Evolutionary conservation across 2,888 invertebrate genomes (phyloP).

Genomic region (Zootermopsis nevadensis): DNA sequence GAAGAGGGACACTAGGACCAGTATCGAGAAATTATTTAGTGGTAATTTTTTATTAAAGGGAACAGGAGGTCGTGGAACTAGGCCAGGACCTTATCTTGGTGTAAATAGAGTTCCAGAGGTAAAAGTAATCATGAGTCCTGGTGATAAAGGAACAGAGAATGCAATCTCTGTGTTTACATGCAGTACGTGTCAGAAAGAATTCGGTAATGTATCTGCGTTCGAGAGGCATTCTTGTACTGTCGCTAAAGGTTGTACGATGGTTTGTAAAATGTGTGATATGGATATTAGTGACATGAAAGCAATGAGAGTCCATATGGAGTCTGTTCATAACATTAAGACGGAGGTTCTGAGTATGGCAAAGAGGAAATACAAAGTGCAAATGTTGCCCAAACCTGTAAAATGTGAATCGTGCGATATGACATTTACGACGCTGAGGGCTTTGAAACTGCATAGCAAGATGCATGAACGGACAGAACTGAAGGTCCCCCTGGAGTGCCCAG

Average conservation of each 20-base stretch:
- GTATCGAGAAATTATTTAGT: conserved; percentile 23
- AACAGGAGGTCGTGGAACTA: not conserved
- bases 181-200: conserved; percentile 5
- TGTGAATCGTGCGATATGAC: conserved; percentile 40
- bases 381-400: not conserved
- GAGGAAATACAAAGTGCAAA: not conserved
- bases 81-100: not conserved
- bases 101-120: conserved; percentile 19
- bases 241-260: not conserved
- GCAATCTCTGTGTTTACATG: conserved; percentile 21
- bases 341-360: conserved; percentile 14
- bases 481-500: not conserved
- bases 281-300: not conserved
- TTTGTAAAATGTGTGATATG: conserved; percentile 28
- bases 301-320: conserved; percentile 31
- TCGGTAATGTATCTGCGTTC: conserved; percentile 13
- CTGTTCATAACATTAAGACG: conserved; percentile 2
- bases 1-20: conserved; percentile 11
- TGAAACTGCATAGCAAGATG: conserved; percentile 24
- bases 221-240: conserved; percentile 19
- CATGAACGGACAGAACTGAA: conserved; percentile 12
- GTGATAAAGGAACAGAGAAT: conserved; percentile 17
- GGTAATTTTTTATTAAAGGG: conserved; percentile 8
- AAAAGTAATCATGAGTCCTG: conserved; percentile 12
- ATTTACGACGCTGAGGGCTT: conserved; percentile 33